These are phyloP conservation scores for Euspilapteryx auroguttella DNA, from an alignment of 2,888 invertebrate species.

Conservation along the genomic window DNA sequence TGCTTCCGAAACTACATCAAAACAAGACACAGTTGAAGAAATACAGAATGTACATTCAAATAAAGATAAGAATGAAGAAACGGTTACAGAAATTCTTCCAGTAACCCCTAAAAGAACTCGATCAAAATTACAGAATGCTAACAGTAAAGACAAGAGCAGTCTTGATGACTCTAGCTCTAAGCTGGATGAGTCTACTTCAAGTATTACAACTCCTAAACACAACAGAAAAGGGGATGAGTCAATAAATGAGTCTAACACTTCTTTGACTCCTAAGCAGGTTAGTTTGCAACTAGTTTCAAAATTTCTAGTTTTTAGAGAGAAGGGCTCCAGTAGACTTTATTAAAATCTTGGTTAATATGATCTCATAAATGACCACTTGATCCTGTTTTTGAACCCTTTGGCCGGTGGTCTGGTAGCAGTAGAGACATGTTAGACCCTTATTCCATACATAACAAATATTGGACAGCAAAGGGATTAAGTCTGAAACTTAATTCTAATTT, in stretches of 20 bases:
- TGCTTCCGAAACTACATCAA: constrained; percentile 6
- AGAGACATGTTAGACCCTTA: no score
- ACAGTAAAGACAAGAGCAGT: constrained; percentile 9
- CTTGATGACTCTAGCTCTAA: constrained; percentile 13
- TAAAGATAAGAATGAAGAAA: constrained; percentile 5
- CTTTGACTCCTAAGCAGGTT: constrained; percentile 43
- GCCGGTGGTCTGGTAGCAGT: no score
- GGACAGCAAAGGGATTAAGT: no score
- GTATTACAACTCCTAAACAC: constrained; percentile 24
- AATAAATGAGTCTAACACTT: constrained; percentile 18
- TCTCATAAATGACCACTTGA: no score
- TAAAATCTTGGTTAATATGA: no score
- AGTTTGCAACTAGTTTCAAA: constrained; percentile 1
- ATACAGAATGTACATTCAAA: constrained; percentile 6
- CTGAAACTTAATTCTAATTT: no score
- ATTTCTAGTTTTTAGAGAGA: no score
- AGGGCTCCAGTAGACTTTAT: no score
- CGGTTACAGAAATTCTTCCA: constrained; percentile 2
- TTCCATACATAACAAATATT: no score
- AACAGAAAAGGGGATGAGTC: constrained; percentile 24
- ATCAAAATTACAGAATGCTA: constrained; percentile 18
- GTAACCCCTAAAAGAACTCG: constrained; percentile 24
- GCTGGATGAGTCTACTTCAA: constrained; percentile 23
- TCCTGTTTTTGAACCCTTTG: no score
- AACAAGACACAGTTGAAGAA: no score